Evolutionary conservation across 2,888 invertebrate species (phyloP).

Genomic region (Drosophila fulvimacula): DNA sequence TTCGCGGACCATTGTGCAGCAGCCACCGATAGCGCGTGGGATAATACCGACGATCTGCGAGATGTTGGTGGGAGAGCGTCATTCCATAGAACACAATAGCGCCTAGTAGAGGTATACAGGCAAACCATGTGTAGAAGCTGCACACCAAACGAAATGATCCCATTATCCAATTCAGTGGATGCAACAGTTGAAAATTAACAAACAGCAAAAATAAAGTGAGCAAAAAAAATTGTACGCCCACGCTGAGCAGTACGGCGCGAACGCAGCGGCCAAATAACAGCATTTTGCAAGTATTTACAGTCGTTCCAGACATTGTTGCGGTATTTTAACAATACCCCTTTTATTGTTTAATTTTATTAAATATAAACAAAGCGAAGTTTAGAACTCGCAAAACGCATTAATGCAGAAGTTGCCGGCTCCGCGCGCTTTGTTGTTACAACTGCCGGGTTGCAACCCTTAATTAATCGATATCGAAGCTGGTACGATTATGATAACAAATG

Average conservation of each 20-base stretch:
- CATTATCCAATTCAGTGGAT: conserved; percentile 88
- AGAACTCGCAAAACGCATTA: background rate
- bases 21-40: conserved; percentile 89
- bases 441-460: conserved; percentile 17
- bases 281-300: conserved; percentile 67
- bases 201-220: conserved; percentile 86
- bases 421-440: conserved; percentile 40
- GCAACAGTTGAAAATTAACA: conserved; percentile 88
- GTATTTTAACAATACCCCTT: background rate
- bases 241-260: conserved; percentile 87
- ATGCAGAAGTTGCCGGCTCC: conserved; percentile 26
- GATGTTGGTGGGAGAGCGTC: conserved; percentile 89
- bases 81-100: conserved; percentile 90
- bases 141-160: conserved; percentile 87
- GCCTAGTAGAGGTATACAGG: conserved; percentile 87
- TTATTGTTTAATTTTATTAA: background rate
- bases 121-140: conserved; percentile 87
- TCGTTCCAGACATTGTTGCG: conserved; percentile 29
- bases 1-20: conserved; percentile 87
- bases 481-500: background rate
- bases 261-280: conserved; percentile 81
- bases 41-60: conserved; percentile 87
- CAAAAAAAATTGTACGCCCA: conserved; percentile 86
- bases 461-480: conserved; percentile 3
- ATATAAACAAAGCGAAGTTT: background rate